Evolutionary conservation across 2,797 vertebrate species (phyloP), one percentile per base, ranked within the genome.

Genomic region (Bradypodion ventrale): DNA sequence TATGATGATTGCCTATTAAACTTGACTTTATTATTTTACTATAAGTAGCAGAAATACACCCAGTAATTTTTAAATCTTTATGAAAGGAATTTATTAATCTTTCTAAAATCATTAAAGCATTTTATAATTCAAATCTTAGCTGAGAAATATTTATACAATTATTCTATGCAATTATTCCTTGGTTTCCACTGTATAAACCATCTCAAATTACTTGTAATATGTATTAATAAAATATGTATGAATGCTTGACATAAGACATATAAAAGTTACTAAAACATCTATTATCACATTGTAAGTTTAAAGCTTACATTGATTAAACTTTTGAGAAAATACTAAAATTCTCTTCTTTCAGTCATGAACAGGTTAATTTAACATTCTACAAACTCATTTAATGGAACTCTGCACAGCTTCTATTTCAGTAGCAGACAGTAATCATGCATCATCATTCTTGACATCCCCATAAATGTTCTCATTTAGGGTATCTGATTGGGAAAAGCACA

Each of bases 361-460:
- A 84, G 9, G 16, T 69, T 85, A 3, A 29, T 80, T 77, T 86
- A 82, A 65, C 46, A 49, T 86, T 88, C 65, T 68, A 85, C 85
- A 89, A 89, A 83, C 59, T 35, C 29, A 44, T 72, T 88, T 85
- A 82, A 40, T 42, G 70, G 35, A 65, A 73, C 15, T 62, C 77
- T 82, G 27, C 40, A 23, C 37, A 49, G 13, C 46, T 78, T 89
- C 82, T 62, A 65, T 56, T 82, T 83, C 12, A 84, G 32, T 25
- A 35, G 2, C 32, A 25, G 1, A 19, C 75, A 80, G 63, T n/a
- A 62, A 2, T 56, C n/a, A n/a, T n/a, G n/a, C n/a, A n/a, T n/a
- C n/a, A n/a, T n/a, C n/a, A n/a, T n/a, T n/a, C n/a, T n/a, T n/a
- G 37, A 5, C 13, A 6, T 16, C 21, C 42, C 21, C 35, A 65